Percentiles rank a stretch among this genome's conserved stretches.
phyloP scores from a whole-genome alignment of 2,797 vertebrate genomes.

The Pangasius larnaudii region DNA sequence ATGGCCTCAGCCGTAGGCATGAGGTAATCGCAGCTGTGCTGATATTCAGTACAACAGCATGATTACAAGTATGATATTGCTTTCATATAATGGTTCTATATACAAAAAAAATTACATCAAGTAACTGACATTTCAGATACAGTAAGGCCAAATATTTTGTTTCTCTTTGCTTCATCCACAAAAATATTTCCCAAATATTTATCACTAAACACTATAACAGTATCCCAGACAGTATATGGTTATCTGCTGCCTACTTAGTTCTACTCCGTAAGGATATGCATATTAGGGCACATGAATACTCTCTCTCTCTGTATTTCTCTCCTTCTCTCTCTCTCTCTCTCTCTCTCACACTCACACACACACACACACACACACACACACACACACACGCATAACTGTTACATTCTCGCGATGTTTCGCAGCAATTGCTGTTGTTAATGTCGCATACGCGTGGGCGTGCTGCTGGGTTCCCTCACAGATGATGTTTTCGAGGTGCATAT shows the following conservation, averaged over 20 bases:
- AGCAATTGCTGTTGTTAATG: background rate
- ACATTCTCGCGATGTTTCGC: background rate
- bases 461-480: slow-evolving; percentile 8
- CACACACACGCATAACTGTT: background rate
- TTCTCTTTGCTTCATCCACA: background rate
- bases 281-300: background rate
- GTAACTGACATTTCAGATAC: background rate
- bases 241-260: background rate
- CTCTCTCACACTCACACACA: background rate
- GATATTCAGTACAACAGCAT: background rate
- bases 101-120: background rate
- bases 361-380: background rate
- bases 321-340: background rate
- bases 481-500: background rate
- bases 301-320: background rate
- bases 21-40: background rate
- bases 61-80: background rate
- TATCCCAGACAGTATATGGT: background rate
- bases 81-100: background rate
- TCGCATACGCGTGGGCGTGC: slow-evolving; percentile 3
- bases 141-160: background rate
- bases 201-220: background rate
- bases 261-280: background rate
- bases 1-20: background rate
- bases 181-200: slow-evolving; percentile 1